Conservation (phyloP, 2,113 vertebrate species). For the Brienomyrus brachyistius region DNA sequence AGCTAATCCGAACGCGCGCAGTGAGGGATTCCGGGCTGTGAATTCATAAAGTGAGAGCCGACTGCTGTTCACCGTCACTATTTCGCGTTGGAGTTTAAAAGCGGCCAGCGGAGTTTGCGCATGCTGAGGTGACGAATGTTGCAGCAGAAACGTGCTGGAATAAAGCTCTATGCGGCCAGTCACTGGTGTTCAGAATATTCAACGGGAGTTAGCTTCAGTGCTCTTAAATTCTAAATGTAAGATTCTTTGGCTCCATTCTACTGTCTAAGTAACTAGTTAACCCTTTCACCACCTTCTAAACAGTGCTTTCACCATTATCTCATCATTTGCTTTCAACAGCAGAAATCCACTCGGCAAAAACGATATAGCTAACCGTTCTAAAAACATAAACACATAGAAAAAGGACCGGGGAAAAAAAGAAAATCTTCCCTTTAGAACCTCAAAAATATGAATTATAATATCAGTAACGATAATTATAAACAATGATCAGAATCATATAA, state of each 20-base stretch:
- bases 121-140: neutral
- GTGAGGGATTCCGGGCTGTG: neutral
- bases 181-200: neutral
- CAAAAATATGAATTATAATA: neutral
- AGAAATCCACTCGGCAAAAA: neutral
- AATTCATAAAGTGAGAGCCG: neutral
- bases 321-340: neutral
- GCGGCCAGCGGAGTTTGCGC: neutral
- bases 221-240: neutral
- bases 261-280: neutral
- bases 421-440: neutral
- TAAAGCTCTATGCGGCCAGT: neutral
- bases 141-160: neutral
- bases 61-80: neutral
- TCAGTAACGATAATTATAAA: conserved; percentile 11
- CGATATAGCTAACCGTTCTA: neutral
- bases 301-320: neutral
- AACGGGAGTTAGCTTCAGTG: neutral
- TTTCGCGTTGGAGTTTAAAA: neutral
- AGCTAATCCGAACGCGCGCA: neutral
- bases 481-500: conserved; percentile 10
- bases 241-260: neutral
- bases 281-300: neutral
- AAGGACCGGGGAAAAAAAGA: neutral
- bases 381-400: neutral